Percentiles rank a stretch among this genome's conserved stretches.
These are phyloP conservation scores for Diogma glabrata DNA, from an alignment of 2,888 invertebrate genomes.

Conservation along the genomic window DNA sequence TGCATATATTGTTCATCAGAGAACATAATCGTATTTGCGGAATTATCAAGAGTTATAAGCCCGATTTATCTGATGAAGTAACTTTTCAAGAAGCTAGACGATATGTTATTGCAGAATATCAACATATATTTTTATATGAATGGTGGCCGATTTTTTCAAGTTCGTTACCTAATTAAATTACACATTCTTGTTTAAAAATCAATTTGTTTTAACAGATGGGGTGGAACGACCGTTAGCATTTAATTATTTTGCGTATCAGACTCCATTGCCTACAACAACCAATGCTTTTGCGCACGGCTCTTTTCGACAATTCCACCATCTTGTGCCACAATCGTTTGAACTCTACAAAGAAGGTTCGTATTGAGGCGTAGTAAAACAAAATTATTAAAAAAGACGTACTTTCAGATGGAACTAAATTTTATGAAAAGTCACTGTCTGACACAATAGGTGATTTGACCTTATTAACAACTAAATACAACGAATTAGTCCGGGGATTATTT, in stretches of 20 bases:
- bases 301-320: background rate
- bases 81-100: background rate
- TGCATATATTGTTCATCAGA: background rate
- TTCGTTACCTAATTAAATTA: background rate
- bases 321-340: background rate
- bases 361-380: too few relatives aligned
- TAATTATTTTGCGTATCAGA: too few relatives aligned
- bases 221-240: too few relatives aligned
- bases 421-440: too few relatives aligned
- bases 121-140: background rate
- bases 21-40: background rate
- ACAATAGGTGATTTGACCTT: too few relatives aligned
- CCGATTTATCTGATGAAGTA: background rate
- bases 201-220: too few relatives aligned
- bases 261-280: too few relatives aligned
- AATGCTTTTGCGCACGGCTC: background rate
- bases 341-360: too few relatives aligned
- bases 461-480: too few relatives aligned
- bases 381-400: too few relatives aligned
- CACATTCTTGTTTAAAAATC: background rate
- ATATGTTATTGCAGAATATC: slow-evolving; percentile 1
- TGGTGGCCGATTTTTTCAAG: background rate
- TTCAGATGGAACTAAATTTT: too few relatives aligned
- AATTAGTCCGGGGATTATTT: background rate
- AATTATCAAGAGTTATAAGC: background rate